A percentile compares a stretch with the other conserved stretches of the same genome.
These are phyloP conservation scores for Megaleporinus macrocephalus DNA, from an alignment of 2,113 vertebrate genomes.

Conservation along the genomic window DNA sequence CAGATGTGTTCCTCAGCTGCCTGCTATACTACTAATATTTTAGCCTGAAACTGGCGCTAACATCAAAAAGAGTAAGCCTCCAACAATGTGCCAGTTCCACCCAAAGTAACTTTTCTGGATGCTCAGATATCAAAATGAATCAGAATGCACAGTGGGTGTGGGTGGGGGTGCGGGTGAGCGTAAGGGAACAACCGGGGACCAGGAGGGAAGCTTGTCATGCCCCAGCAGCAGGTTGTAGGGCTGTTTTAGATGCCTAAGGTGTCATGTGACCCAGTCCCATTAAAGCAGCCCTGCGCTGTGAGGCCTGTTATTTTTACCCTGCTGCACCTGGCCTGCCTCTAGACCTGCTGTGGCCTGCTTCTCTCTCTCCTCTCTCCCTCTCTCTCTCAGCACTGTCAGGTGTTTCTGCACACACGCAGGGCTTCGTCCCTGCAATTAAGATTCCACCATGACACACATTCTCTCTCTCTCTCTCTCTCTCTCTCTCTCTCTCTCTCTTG, in stretches of 20 bases:
- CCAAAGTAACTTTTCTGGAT: too few species aligned
- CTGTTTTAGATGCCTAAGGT: conserved; percentile 40
- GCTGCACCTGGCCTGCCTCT: conserved; percentile 85
- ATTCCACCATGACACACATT: conserved; percentile 87
- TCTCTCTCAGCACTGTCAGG: conserved; percentile 81
- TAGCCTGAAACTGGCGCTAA: too few species aligned
- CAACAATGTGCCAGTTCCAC: too few species aligned
- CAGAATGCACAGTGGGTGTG: neutral
- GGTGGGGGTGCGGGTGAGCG: neutral
- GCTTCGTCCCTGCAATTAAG: conserved; percentile 95
- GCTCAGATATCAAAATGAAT: too few species aligned
- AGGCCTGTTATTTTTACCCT: conserved; percentile 86
- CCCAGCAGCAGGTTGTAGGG: conserved; percentile 27
- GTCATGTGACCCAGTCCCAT: conserved; percentile 65
- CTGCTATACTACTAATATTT: too few species aligned
- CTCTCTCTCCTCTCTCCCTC: conserved; percentile 42
- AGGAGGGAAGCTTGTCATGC: conserved; percentile 1
- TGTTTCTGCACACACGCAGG: conserved; percentile 80
- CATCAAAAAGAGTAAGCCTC: too few species aligned
- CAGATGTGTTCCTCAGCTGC: too few species aligned
- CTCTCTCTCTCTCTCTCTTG: conserved; percentile 61
- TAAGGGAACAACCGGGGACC: neutral
- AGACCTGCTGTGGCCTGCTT: conserved; percentile 77
- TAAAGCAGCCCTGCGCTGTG: conserved; percentile 63
- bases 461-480: conserved; percentile 72